Evolutionary conservation across 2,888 invertebrate genomes (phyloP).

Genomic region (Cepaea hortensis): DNA sequence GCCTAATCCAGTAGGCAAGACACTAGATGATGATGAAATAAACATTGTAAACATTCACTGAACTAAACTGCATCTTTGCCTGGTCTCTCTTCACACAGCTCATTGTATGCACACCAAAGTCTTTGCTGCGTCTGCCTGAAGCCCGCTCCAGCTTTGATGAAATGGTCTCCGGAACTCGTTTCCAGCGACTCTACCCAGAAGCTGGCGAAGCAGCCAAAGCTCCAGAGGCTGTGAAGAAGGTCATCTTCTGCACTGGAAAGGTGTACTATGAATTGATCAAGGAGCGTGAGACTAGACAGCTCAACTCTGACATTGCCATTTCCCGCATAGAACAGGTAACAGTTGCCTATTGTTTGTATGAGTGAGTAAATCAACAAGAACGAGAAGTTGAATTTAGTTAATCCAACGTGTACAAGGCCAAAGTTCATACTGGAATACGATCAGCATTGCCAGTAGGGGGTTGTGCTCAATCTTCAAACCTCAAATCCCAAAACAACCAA

Average conservation of each 20-base stretch:
- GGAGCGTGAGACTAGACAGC: slow-evolving; percentile 83
- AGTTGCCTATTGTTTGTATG: no score
- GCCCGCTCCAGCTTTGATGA: slow-evolving; percentile 95
- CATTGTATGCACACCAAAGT: slow-evolving; percentile 97
- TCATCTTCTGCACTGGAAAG: slow-evolving; percentile 93
- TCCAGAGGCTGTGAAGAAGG: slow-evolving; percentile 84
- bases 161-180: slow-evolving; percentile 81
- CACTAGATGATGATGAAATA: no score
- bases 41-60: no score
- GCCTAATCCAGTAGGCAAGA: no score
- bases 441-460: no score
- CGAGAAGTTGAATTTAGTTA: no score
- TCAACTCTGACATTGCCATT: slow-evolving; percentile 87
- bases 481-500: no score
- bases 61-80: no score
- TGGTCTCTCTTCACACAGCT: slow-evolving; percentile 77
- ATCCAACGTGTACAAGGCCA: no score
- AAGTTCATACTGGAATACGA: no score
- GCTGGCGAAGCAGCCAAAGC: slow-evolving; percentile 83
- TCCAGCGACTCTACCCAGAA: slow-evolving; percentile 86
- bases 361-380: no score
- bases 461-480: no score
- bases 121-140: slow-evolving; percentile 95
- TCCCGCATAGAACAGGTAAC: slow-evolving; percentile 87
- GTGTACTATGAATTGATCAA: slow-evolving; percentile 92